Evolutionary conservation across 1,140 invertebrate genomes (phyloP).

Genomic region (Zaprionus inermis): DNA sequence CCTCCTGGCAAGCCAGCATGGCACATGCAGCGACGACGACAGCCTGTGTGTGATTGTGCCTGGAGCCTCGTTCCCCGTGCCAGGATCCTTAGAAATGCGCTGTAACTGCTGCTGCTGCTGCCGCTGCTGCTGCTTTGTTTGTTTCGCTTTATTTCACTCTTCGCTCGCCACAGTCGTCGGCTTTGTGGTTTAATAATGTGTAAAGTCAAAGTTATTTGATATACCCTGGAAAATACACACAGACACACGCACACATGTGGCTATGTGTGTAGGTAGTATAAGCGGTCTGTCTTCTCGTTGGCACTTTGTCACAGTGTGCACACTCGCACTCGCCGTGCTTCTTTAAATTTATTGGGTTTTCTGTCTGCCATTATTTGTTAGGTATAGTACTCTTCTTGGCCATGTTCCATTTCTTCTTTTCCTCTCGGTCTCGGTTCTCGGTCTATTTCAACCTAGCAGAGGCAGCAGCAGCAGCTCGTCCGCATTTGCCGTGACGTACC

Average conservation of each 20-base stretch:
- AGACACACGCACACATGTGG: slow-evolving; percentile 12
- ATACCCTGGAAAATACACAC: slow-evolving; percentile 53
- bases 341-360: slow-evolving; percentile 80
- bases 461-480: background rate
- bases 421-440: slow-evolving; percentile 4
- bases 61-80: slow-evolving; percentile 2
- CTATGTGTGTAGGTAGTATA: slow-evolving; percentile 18
- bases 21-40: background rate
- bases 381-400: slow-evolving; percentile 41
- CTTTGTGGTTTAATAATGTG: slow-evolving; percentile 82
- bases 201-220: slow-evolving; percentile 83
- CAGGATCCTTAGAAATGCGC: slow-evolving; percentile 29
- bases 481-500: slow-evolving; percentile 32
- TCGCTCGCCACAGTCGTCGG: slow-evolving; percentile 46
- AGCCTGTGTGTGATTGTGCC: background rate
- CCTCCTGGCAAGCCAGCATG: too few relatives aligned
- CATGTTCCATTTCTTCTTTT: slow-evolving; percentile 56
- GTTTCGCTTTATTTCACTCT: slow-evolving; percentile 70
- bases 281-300: slow-evolving; percentile 30
- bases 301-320: slow-evolving; percentile 30
- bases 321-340: slow-evolving; percentile 44
- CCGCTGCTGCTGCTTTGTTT: slow-evolving; percentile 57
- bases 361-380: slow-evolving; percentile 79
- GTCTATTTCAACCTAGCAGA: slow-evolving; percentile 19
- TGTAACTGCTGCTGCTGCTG: slow-evolving; percentile 48